Evolutionary conservation across 2,888 invertebrate species (phyloP).

Genomic region (Caenorhabditis japonica): DNA sequence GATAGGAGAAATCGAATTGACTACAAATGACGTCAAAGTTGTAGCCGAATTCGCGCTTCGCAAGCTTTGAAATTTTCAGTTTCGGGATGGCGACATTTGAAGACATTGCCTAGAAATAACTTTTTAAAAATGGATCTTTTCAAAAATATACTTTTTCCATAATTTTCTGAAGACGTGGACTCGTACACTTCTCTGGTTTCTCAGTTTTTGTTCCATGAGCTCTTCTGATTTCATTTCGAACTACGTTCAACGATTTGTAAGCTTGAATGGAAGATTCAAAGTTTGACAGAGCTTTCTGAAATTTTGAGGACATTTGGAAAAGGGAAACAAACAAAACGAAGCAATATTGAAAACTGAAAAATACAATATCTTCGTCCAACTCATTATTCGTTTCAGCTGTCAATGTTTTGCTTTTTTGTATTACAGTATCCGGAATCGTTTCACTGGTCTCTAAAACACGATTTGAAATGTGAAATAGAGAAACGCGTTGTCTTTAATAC

Average conservation of each 20-base stretch:
- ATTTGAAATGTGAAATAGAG: too few relatives aligned
- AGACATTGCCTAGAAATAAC: constrained; percentile 33
- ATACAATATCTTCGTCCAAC: constrained; percentile 24
- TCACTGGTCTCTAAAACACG: constrained; percentile 15
- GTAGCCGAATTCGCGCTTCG: constrained; percentile 59
- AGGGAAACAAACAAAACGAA: too few relatives aligned
- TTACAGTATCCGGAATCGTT: constrained; percentile 16
- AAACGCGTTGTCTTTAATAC: too few relatives aligned
- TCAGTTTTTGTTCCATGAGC: constrained; percentile 30
- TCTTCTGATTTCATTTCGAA: constrained; percentile 24
- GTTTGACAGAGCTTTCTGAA: constrained; percentile 23
- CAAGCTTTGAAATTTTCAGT: constrained; percentile 46
- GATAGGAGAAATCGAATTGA: constrained; percentile 50
- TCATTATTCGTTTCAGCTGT: constrained; percentile 31
- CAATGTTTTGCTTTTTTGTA: constrained; percentile 31
- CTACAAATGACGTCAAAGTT: constrained; percentile 63
- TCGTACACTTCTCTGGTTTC: constrained; percentile 43
- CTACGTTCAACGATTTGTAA: constrained; percentile 42
- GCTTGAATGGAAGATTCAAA: constrained; percentile 43
- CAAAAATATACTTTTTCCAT: constrained; percentile 28
- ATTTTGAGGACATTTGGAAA: too few relatives aligned
- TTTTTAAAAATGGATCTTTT: not conserved
- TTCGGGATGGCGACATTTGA: constrained; percentile 45
- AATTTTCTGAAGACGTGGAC: constrained; percentile 25
- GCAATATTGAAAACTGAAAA: too few relatives aligned